A percentile compares a stretch with the other conserved stretches of the same genome.
phyloP scores from a whole-genome alignment of 2,113 vertebrate genomes.

The Chlorodrepanis virens region DNA sequence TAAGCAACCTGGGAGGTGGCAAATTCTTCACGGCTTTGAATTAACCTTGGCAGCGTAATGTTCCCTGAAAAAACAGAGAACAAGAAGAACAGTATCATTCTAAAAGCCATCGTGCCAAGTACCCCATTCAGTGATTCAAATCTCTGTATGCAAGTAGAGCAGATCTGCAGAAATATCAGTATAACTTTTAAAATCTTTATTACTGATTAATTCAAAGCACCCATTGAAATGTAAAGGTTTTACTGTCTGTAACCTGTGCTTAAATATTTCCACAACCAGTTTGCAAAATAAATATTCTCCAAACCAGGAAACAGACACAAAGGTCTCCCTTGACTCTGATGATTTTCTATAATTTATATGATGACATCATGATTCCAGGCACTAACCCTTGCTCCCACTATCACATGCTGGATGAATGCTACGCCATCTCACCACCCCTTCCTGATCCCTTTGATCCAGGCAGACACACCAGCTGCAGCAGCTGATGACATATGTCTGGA shows the following conservation, averaged over 20 bases:
- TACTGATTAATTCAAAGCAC: not conserved
- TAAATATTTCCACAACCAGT: not conserved
- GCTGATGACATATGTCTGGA: not conserved
- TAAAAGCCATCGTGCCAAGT: not conserved
- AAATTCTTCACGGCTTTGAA: conserved; percentile 11
- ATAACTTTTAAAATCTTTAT: not conserved
- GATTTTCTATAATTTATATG: not conserved
- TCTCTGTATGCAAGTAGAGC: not conserved
- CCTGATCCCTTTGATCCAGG: not conserved
- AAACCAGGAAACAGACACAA: not conserved
- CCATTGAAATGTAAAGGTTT: not conserved
- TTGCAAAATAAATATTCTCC: not conserved
- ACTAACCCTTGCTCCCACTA: not conserved
- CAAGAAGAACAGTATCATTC: not conserved
- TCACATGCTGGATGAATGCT: not conserved
- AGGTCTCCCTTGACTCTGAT: not conserved
- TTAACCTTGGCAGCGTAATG: not conserved
- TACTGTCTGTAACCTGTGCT: not conserved
- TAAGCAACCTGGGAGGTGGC: conserved; percentile 30
- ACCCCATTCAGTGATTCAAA: not conserved
- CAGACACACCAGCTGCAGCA: conserved; percentile 19
- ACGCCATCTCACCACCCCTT: fast-evolving
- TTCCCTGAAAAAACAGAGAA: conserved; percentile 10
- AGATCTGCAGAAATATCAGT: not conserved
- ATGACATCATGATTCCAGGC: not conserved